Conservation (phyloP, 2,888 invertebrate species). For the Hyles lineata region DNA sequence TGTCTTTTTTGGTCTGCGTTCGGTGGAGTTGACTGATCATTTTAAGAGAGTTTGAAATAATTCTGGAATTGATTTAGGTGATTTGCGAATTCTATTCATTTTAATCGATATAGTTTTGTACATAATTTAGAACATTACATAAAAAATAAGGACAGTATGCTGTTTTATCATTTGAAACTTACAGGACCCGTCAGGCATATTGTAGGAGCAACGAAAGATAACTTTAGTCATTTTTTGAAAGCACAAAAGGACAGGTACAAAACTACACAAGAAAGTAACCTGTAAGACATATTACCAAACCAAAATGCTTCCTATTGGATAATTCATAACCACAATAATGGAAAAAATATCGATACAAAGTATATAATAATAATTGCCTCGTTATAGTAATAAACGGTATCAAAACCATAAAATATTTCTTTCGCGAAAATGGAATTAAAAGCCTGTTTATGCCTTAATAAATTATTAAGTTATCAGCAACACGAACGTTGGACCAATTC, state of each 20-base stretch:
- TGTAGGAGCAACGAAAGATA: too few relatives aligned
- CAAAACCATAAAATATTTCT: background rate
- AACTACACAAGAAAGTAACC: too few relatives aligned
- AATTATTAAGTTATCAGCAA: conserved; percentile 22
- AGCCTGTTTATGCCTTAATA: conserved; percentile 7
- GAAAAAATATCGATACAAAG: background rate
- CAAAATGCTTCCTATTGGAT: background rate
- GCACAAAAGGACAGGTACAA: too few relatives aligned
- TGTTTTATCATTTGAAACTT: too few relatives aligned
- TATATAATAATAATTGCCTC: background rate
- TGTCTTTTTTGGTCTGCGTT: conserved; percentile 14
- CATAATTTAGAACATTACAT: too few relatives aligned
- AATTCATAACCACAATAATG: background rate
- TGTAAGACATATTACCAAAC: too few relatives aligned
- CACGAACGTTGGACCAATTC: conserved; percentile 21
- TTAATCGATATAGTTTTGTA: too few relatives aligned
- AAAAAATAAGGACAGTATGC: too few relatives aligned
- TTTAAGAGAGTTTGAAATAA: background rate
- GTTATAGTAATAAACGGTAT: background rate
- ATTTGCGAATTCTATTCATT: too few relatives aligned
- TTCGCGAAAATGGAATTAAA: background rate
- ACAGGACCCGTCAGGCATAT: too few relatives aligned
- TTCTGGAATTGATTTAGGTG: too few relatives aligned
- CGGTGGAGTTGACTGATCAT: background rate
- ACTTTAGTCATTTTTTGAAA: too few relatives aligned